These are phyloP conservation scores for Passer domesticus DNA, from an alignment of 2,113 vertebrate genomes.

Conservation along the genomic window DNA sequence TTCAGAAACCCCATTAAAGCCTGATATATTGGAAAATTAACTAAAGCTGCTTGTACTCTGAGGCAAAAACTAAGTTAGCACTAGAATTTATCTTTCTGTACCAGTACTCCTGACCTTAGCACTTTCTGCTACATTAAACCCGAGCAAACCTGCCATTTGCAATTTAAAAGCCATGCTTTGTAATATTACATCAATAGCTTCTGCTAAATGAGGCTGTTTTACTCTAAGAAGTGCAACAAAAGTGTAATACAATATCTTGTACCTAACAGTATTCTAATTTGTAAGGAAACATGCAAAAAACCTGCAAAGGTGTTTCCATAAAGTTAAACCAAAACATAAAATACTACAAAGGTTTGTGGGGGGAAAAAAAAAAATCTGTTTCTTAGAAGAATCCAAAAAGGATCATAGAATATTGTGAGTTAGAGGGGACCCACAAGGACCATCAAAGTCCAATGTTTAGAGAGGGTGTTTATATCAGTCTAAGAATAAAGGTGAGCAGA, in stretches of 20 bases:
- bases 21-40: not conserved
- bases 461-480: not conserved
- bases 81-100: not conserved
- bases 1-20: not conserved
- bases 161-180: constrained; percentile 44
- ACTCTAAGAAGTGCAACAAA: constrained; percentile 60
- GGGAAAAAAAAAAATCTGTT: not conserved
- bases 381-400: not conserved
- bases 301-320: constrained; percentile 55
- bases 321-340: constrained; percentile 35
- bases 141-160: not conserved
- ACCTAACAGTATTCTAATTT: constrained; percentile 11
- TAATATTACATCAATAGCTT: constrained; percentile 51
- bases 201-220: constrained; percentile 29
- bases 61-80: constrained; percentile 1
- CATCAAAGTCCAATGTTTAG: not conserved
- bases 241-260: constrained; percentile 59
- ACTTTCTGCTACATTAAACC: constrained; percentile 13
- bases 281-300: constrained; percentile 42
- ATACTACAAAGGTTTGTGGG: not conserved
- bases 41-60: constrained; percentile 11
- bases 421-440: not conserved
- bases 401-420: not conserved
- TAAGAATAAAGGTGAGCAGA: not conserved
- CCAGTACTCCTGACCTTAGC: constrained; percentile 39